phyloP scores from a whole-genome alignment of 2,888 invertebrate species.

The Pelosia muscerda region DNA sequence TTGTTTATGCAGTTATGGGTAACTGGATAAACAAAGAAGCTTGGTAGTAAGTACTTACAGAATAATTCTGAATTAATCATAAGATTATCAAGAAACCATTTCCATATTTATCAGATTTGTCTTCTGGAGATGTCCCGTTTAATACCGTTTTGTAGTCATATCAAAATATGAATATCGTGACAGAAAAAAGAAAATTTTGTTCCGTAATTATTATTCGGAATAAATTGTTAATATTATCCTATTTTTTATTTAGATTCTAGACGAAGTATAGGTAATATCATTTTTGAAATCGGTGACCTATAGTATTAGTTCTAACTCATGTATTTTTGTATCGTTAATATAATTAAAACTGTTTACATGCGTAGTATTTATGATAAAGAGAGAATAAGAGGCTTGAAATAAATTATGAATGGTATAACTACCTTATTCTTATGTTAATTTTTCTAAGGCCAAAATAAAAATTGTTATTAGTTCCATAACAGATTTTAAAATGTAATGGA shows the following conservation, averaged over 20 bases:
- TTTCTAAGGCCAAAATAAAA: neutral
- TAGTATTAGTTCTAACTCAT: neutral
- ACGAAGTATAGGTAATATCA: too few relatives aligned
- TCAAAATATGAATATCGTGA: neutral
- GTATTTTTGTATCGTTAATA: slow-evolving; percentile 10
- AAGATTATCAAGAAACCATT: neutral
- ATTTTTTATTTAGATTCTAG: too few relatives aligned
- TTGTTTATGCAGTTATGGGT: too few relatives aligned
- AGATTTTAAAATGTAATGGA: slow-evolving; percentile 14
- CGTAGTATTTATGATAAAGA: slow-evolving; percentile 13
- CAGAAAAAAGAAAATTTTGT: neutral
- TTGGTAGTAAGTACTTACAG: neutral
- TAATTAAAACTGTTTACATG: slow-evolving; percentile 15
- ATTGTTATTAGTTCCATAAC: slow-evolving; percentile 18
- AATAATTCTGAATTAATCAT: neutral
- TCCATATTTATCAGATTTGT: too few relatives aligned
- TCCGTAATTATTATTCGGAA: neutral
- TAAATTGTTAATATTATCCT: too few relatives aligned
- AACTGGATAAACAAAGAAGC: neutral
- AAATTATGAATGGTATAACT: slow-evolving; percentile 8
- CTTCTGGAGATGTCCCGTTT: neutral
- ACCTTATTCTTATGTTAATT: slow-evolving; percentile 19
- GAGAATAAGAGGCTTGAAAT: slow-evolving; percentile 16
- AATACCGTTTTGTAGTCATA: neutral
- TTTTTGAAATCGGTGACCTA: neutral